A percentile compares a stretch with the other conserved stretches of the same genome.
Evolutionary conservation across 2,888 invertebrate genomes (phyloP).

Genomic region (Serripes groenlandicus): DNA sequence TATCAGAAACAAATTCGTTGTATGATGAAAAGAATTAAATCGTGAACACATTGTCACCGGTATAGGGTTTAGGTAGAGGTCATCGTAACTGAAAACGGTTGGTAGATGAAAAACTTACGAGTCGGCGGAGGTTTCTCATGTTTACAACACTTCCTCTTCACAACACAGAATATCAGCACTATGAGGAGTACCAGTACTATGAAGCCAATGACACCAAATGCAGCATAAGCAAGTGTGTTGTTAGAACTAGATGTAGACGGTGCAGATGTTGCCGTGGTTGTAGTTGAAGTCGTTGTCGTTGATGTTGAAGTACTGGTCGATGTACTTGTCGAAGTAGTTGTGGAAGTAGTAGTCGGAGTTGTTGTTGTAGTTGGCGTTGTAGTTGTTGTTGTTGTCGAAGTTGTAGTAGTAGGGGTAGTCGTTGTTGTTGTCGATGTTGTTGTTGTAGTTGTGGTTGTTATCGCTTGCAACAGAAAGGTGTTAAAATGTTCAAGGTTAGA

Average conservation of each 20-base stretch:
- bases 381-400: slow-evolving; percentile 1
- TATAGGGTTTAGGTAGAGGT: too few relatives aligned
- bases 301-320: slow-evolving; percentile 13
- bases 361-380: slow-evolving; percentile 2
- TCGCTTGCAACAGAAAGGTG: too few relatives aligned
- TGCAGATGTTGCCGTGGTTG: slow-evolving; percentile 11
- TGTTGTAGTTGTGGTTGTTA: slow-evolving; percentile 13
- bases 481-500: too few relatives aligned
- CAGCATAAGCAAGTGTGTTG: slow-evolving; percentile 14
- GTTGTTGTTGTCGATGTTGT: slow-evolving; percentile 11
- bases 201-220: slow-evolving; percentile 13
- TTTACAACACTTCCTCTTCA: slow-evolving; percentile 14
- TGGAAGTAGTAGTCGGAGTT: not conserved
- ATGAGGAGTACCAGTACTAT: slow-evolving; percentile 8
- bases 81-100: too few relatives aligned
- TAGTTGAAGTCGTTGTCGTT: slow-evolving; percentile 1
- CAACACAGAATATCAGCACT: not conserved
- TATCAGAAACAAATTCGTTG: too few relatives aligned
- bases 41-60: too few relatives aligned
- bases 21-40: too few relatives aligned
- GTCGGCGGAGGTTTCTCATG: not conserved
- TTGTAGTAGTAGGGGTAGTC: slow-evolving; percentile 29
- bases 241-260: slow-evolving; percentile 13
- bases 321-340: not conserved
- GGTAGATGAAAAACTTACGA: not conserved